Percentiles rank a stretch among this genome's conserved stretches.
Conservation (phyloP, 2,113 vertebrate species). For the Hypocryptadius cinnamomeus region DNA sequence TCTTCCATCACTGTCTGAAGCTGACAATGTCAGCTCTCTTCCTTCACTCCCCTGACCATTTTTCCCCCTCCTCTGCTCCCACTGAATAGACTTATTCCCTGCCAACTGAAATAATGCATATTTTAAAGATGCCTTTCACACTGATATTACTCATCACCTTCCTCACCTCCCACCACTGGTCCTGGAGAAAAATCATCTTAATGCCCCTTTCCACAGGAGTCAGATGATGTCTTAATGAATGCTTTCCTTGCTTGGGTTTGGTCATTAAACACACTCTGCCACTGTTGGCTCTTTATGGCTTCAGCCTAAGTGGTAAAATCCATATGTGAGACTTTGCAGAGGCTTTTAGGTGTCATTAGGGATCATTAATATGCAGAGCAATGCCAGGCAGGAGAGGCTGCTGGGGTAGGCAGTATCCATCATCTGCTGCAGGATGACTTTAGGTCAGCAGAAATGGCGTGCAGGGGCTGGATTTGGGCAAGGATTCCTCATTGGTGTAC, state of each 20-base stretch:
- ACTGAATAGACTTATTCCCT: neutral
- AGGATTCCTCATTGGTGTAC: neutral
- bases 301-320: neutral
- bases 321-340: neutral
- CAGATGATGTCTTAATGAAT: neutral
- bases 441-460: neutral
- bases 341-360: slow-evolving; percentile 33
- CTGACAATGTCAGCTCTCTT: slow-evolving; percentile 2
- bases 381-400: neutral
- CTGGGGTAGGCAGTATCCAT: neutral
- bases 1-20: slow-evolving; percentile 1
- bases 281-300: neutral
- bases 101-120: neutral
- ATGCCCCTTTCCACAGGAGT: neutral
- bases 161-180: neutral
- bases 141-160: neutral
- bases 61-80: neutral
- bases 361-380: neutral
- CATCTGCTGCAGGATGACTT: neutral
- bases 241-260: neutral
- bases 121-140: neutral
- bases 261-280: neutral
- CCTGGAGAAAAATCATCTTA: neutral
- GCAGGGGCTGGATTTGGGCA: neutral
- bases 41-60: neutral